A percentile compares a stretch with the other conserved stretches of the same genome.
phyloP scores from a whole-genome alignment of 2,888 invertebrate genomes.

The Caenorhabditis parvicauda region DNA sequence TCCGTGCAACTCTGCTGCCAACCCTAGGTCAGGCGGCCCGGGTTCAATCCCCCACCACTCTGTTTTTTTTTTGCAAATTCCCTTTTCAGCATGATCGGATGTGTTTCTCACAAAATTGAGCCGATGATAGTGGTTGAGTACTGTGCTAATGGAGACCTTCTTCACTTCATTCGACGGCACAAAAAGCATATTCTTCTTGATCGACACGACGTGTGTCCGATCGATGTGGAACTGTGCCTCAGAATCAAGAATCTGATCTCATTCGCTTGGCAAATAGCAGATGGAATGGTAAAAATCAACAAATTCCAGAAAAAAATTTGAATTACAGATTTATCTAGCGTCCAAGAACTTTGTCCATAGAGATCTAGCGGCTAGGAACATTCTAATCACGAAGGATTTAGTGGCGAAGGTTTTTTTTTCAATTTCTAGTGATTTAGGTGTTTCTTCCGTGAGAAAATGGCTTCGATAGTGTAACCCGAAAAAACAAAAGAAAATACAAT shows the following conservation, averaged over 20 bases:
- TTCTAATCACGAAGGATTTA: conserved; percentile 42
- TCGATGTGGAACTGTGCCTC: conserved; percentile 41
- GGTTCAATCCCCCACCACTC: neutral
- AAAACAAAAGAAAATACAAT: too few relatives aligned
- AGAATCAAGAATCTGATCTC: conserved; percentile 48
- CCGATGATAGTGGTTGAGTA: conserved; percentile 50
- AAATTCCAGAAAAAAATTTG: neutral
- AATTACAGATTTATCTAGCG: conserved; percentile 37
- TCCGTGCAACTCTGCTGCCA: too few relatives aligned
- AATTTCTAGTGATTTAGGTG: too few relatives aligned
- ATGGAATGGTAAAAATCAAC: conserved; percentile 37
- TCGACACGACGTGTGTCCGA: conserved; percentile 33
- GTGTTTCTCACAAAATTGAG: conserved; percentile 40
- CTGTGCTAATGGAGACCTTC: conserved; percentile 46
- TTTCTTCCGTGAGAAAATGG: too few relatives aligned
- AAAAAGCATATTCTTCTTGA: conserved; percentile 33
- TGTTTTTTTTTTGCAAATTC: neutral
- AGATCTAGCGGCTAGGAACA: conserved; percentile 48
- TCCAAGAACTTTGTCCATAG: conserved; percentile 49
- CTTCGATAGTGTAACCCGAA: too few relatives aligned
- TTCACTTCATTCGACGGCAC: conserved; percentile 37
- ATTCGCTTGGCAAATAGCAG: conserved; percentile 49
- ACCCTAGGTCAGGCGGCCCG: too few relatives aligned
- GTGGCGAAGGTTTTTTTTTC: conserved; percentile 52
- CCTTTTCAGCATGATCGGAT: conserved; percentile 43